Evolutionary conservation across 2,797 vertebrate species (phyloP), one percentile per base, ranked within the genome.

Genomic region (Apogon talboti): DNA sequence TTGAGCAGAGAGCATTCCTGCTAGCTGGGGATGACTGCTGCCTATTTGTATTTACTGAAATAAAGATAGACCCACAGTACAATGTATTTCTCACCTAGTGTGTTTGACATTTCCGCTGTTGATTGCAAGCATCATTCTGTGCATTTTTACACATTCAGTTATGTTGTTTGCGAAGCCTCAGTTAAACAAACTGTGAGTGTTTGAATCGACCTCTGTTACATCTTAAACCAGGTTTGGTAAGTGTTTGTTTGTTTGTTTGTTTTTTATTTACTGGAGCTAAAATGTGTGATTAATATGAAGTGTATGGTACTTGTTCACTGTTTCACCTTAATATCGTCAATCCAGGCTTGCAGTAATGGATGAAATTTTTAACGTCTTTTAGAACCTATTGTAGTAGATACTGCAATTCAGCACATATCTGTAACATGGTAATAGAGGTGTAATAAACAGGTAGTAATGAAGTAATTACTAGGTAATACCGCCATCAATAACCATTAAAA

Each of bases 251-350:
- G 56, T 74, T 62, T 72, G 61, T 75, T 79, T 28, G 2, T 35
- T 35, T 35, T 8, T 35, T 82, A 87, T 85, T 83, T 86, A 86
- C 81, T 90, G 81, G 80, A 89, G 81, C 76, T 85, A 48, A 72
- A 67, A 46, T 37, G 66, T 86, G 78, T 81, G 71, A 11, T 71
- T 68, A 66, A 52, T 63, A 76, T 65, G 19, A 78, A 57, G 71
- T 55, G 18, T 35, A 53, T 74, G 51, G 53, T 73, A 64, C 52
- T 57, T 69, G 62, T 66, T 50, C 13, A 50, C n/a, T 65, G 43
- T 71, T 72, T 79, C 41, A 65, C 35, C 24, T 68, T 52, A 76
- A 63, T n/a, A 0, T 18, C 46, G 59, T 78, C 51, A 69, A 16
- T 80, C 28, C 57, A 67, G 66, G 65, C 74, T 67, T 67, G 63